Percentiles rank a stretch among this genome's conserved stretches.
Evolutionary conservation across 2,113 vertebrate species (phyloP).

Genomic region (Indri indri): DNA sequence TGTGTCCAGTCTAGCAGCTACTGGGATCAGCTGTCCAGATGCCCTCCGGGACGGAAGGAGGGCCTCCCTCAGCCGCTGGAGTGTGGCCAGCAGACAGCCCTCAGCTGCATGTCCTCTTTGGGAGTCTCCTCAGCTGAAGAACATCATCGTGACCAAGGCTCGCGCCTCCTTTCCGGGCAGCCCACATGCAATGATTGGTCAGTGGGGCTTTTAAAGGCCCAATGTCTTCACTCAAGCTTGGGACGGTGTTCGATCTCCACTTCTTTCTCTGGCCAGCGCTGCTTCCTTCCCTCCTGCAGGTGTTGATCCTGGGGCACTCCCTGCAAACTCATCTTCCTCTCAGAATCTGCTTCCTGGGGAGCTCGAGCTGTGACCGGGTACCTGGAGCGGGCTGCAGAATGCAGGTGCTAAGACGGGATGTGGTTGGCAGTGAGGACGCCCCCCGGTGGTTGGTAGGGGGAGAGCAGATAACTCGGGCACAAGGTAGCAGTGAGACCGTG

Average conservation of each 20-base stretch:
- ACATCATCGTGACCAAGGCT: background rate
- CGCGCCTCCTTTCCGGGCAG: background rate
- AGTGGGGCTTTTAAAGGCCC: background rate
- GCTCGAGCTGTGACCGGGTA: no score
- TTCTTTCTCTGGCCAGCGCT: background rate
- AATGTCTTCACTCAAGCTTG: no score
- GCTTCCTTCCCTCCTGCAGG: no score
- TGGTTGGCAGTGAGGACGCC: background rate
- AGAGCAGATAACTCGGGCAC: accelerated
- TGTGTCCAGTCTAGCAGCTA: background rate
- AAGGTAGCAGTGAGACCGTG: background rate
- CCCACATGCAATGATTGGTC: background rate
- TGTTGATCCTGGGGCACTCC: background rate
- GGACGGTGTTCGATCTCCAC: accelerated
- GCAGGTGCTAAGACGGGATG: background rate
- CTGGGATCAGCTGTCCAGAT: background rate
- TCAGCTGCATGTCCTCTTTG: background rate
- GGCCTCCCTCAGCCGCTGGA: background rate
- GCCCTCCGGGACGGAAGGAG: background rate
- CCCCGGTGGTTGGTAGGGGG: accelerated
- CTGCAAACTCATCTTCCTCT: no score
- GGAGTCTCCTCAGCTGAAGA: background rate
- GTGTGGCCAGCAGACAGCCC: background rate
- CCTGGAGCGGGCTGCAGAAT: background rate
- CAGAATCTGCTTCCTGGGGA: background rate